Evolutionary conservation across 2,888 invertebrate species (phyloP).

Genomic region (Ochropleura leucogaster): DNA sequence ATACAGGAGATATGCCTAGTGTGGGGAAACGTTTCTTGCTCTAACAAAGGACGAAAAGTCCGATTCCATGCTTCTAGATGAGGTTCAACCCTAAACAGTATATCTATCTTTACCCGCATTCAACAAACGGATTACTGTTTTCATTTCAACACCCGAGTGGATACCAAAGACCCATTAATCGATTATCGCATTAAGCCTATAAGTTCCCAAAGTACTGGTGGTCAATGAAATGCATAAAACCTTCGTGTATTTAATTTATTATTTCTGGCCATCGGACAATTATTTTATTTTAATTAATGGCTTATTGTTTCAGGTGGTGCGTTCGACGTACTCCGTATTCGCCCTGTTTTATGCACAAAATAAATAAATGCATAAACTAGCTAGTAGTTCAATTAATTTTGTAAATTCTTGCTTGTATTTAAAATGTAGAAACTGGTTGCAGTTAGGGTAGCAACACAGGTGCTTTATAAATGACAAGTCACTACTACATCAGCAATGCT

Average conservation of each 20-base stretch:
- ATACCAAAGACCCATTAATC: constrained; percentile 36
- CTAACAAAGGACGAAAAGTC: no score
- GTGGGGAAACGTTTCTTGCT: no score
- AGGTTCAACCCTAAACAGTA: no score
- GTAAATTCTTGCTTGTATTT: not conserved
- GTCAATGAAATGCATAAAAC: constrained; percentile 42
- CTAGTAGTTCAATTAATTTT: not conserved
- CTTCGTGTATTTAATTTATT: constrained; percentile 53
- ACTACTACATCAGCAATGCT: not conserved
- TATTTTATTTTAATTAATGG: constrained; percentile 55
- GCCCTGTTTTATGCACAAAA: constrained; percentile 83
- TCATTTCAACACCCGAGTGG: constrained; percentile 40
- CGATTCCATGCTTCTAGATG: no score
- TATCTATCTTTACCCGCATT: constrained; percentile 3
- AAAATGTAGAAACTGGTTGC: not conserved
- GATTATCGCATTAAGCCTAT: constrained; percentile 48
- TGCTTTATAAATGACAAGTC: not conserved
- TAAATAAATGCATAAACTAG: constrained; percentile 58
- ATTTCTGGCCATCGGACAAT: constrained; percentile 55
- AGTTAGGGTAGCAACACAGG: not conserved
- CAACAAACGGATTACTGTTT: constrained; percentile 33
- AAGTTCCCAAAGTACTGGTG: constrained; percentile 35
- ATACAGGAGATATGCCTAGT: no score
- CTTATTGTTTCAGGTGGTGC: constrained; percentile 80
- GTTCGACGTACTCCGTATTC: constrained; percentile 83